These are phyloP conservation scores for Leptinotarsa undecemlineata DNA, from an alignment of 1,140 invertebrate genomes.

Conservation along the genomic window DNA sequence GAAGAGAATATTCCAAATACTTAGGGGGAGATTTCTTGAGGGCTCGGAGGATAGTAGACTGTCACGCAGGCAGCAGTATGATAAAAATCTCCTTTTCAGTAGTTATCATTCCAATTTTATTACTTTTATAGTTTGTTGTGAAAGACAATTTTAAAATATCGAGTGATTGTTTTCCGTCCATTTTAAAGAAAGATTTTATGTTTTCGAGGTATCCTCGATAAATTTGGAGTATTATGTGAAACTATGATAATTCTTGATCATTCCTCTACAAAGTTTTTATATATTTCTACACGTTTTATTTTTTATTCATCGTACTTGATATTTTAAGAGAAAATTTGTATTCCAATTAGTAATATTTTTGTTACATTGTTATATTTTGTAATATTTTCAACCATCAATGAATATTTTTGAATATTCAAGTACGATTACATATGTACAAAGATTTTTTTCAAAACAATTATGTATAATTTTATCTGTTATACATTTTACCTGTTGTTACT, in stretches of 20 bases:
- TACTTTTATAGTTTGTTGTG: neutral
- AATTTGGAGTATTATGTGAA: neutral
- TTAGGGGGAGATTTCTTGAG: constrained; percentile 76
- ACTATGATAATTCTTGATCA: neutral
- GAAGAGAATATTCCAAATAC: constrained; percentile 70
- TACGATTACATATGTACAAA: no score
- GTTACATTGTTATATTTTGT: neutral
- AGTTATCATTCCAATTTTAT: constrained; percentile 1
- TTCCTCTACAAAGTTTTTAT: neutral
- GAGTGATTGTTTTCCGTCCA: constrained; percentile 5
- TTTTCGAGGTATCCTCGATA: neutral
- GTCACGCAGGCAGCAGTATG: constrained; percentile 61
- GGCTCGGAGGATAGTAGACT: constrained; percentile 77
- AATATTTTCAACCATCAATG: neutral
- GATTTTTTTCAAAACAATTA: no score
- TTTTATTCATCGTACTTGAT: neutral
- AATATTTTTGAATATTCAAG: no score
- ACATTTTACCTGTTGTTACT: no score
- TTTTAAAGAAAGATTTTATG: neutral
- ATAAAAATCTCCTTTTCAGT: constrained; percentile 27
- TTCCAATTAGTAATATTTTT: neutral
- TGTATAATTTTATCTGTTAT: no score
- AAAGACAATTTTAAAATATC: neutral
- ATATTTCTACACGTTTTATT: neutral
- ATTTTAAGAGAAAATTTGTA: neutral